These are phyloP conservation scores for Muricea muricata DNA, from an alignment of 92 coral and sea anemone species.

Conservation along the genomic window DNA sequence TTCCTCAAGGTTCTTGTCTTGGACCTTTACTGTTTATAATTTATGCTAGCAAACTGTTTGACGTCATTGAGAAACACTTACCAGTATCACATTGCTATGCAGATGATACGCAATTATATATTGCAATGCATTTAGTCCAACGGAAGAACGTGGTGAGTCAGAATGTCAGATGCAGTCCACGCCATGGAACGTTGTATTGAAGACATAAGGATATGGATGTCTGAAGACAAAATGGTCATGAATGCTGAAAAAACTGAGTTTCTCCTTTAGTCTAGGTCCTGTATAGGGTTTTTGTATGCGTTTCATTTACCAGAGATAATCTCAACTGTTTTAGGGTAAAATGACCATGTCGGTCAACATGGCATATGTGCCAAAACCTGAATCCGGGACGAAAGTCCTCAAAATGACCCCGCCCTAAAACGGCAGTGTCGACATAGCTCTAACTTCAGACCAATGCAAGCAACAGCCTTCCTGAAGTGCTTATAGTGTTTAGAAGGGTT, in stretches of 20 bases:
- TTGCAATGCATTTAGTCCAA: constrained; percentile 37
- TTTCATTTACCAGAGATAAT: no score
- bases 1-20: constrained; percentile 49
- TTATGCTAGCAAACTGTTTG: constrained; percentile 31
- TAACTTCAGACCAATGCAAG: no score
- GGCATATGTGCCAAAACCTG: no score
- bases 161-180: constrained; percentile 8
- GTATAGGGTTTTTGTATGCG: no score
- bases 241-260: constrained; percentile 27
- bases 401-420: no score
- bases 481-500: no score
- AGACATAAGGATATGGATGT: constrained; percentile 28
- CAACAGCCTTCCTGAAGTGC: no score
- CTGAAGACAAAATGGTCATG: background rate
- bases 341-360: no score
- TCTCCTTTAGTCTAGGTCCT: no score
- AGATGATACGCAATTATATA: constrained; percentile 45
- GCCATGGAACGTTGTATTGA: constrained; percentile 39
- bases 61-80: constrained; percentile 30
- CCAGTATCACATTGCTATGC: constrained; percentile 29
- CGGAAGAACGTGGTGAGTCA: background rate
- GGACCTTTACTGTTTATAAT: constrained; percentile 42
- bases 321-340: no score
- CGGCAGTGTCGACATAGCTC: no score
- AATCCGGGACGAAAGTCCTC: no score